Evolutionary conservation across 1,140 invertebrate species (phyloP).

Genomic region (Vanessa atalanta): DNA sequence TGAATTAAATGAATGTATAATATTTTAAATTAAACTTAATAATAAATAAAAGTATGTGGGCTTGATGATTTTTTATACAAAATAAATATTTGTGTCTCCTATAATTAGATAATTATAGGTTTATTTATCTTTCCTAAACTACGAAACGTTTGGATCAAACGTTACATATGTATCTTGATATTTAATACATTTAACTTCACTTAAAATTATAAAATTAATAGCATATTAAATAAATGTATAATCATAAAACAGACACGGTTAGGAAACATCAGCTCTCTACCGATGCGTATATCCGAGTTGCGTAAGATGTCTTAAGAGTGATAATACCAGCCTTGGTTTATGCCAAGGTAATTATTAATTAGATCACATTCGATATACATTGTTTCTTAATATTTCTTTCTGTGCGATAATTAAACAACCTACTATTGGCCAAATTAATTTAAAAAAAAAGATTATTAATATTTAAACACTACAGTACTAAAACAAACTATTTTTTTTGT

Average conservation of each 20-base stretch:
- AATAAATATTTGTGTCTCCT: too few relatives aligned
- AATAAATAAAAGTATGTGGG: too few relatives aligned
- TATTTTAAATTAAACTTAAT: too few relatives aligned
- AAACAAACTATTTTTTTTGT: too few relatives aligned
- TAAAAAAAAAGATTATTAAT: too few relatives aligned
- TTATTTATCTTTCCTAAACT: too few relatives aligned
- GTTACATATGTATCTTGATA: neutral
- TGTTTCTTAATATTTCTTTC: slow-evolving; percentile 23
- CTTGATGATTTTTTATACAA: too few relatives aligned
- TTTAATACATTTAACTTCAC: neutral
- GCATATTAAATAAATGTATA: neutral
- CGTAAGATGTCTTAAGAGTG: slow-evolving; percentile 50
- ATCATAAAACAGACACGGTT: slow-evolving; percentile 43
- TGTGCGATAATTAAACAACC: neutral
- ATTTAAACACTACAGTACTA: too few relatives aligned
- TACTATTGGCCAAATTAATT: too few relatives aligned
- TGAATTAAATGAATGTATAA: too few relatives aligned
- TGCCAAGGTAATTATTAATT: slow-evolving; percentile 59
- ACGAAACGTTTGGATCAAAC: too few relatives aligned
- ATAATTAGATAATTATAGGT: too few relatives aligned
- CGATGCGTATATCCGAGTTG: slow-evolving; percentile 64
- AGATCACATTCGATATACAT: slow-evolving; percentile 42
- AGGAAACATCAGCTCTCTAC: slow-evolving; percentile 45
- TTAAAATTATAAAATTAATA: neutral
- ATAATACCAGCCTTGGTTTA: slow-evolving; percentile 58